Conservation (phyloP, 2,797 vertebrate species). For the Arnoldichthys spilopterus region DNA sequence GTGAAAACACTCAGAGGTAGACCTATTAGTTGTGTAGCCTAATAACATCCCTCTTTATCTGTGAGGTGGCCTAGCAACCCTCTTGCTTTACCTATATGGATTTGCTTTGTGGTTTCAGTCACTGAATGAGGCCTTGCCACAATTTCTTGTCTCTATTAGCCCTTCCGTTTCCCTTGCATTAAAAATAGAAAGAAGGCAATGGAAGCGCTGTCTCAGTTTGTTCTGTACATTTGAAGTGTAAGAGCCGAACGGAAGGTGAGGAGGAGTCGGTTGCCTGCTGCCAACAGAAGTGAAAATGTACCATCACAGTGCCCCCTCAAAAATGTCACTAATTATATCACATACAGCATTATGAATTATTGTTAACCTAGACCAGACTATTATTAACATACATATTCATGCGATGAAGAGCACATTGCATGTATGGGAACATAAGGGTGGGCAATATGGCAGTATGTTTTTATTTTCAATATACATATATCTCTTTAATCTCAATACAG, state of each 20-base stretch:
- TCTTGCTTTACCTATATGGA: background rate
- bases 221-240: constrained; percentile 36
- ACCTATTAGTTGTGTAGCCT: background rate
- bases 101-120: background rate
- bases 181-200: constrained; percentile 49
- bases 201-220: constrained; percentile 22
- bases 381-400: background rate
- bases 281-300: constrained; percentile 4
- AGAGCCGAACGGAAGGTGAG: background rate
- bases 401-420: background rate
- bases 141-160: constrained; percentile 4
- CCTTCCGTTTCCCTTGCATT: constrained; percentile 31
- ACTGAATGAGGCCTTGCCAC: background rate
- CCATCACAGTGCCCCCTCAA: background rate
- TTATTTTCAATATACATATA: background rate
- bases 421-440: background rate
- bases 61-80: background rate
- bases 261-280: constrained; percentile 4
- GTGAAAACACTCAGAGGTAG: background rate
- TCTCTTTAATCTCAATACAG: background rate
- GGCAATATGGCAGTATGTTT: background rate
- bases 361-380: background rate
- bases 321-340: constrained; percentile 17
- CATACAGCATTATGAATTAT: background rate
- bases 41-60: background rate